Conservation (phyloP, 2,888 invertebrate species). For the Trachelus troglodyta region DNA sequence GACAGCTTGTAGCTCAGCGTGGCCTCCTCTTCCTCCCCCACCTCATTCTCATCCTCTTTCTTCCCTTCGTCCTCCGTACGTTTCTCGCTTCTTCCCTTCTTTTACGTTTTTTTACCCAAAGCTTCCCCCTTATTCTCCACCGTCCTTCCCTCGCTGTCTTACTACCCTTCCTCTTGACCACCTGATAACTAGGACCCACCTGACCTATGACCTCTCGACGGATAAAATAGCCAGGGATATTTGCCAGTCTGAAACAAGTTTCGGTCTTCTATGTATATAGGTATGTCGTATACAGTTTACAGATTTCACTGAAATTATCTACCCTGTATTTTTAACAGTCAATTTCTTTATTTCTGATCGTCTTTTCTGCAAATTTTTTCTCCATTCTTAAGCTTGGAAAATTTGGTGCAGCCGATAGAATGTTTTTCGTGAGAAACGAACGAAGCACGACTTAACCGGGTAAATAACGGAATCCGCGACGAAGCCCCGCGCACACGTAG, state of each 20-base stretch:
- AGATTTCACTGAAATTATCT: no score
- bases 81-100: slow-evolving; percentile 9
- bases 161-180: slow-evolving; percentile 18
- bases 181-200: slow-evolving; percentile 17
- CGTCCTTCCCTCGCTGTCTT: slow-evolving; percentile 2
- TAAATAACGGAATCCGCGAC: slow-evolving; percentile 48
- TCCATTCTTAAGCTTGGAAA: accelerated
- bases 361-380: no score
- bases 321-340: no score
- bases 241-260: slow-evolving; percentile 46
- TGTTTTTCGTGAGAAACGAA: no score
- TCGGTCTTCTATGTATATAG: no score
- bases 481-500: slow-evolving; percentile 47
- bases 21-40: slow-evolving; percentile 31
- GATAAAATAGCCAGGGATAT: slow-evolving; percentile 50
- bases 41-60: slow-evolving; percentile 27
- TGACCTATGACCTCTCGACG: slow-evolving; percentile 48
- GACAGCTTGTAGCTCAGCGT: slow-evolving; percentile 59
- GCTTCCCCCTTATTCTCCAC: background rate
- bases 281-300: no score
- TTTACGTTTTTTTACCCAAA: background rate
- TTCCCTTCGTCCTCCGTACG: slow-evolving; percentile 14
- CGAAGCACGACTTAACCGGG: slow-evolving; percentile 10
- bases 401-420: no score
- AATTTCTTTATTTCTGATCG: no score